Evolutionary conservation across 2,113 vertebrate genomes (phyloP).

Genomic region (Leucopsar rothschildi): DNA sequence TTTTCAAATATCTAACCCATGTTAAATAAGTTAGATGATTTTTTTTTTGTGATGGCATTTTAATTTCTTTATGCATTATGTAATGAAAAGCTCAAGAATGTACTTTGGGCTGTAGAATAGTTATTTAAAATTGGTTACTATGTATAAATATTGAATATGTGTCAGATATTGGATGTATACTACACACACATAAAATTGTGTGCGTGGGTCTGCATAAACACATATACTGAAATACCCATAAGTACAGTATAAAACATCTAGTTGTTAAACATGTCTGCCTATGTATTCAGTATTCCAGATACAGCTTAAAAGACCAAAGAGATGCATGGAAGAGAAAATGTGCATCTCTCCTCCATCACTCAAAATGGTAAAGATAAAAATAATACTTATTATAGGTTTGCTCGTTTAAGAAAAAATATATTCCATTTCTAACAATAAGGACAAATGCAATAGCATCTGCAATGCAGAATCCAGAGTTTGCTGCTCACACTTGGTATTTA

Average conservation of each 20-base stretch:
- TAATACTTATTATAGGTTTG: not conserved
- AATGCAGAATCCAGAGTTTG: conserved; percentile 21
- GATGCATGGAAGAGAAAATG: conserved; percentile 21
- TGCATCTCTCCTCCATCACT: conserved; percentile 20
- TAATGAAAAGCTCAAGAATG: not conserved
- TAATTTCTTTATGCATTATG: not conserved
- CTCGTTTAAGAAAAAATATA: not conserved
- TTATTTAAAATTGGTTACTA: not conserved
- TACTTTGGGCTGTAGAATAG: not conserved
- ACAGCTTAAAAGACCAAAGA: not conserved
- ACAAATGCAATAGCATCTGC: conserved; percentile 29
- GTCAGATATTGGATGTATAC: not conserved
- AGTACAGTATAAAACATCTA: not conserved
- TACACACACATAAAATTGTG: not conserved
- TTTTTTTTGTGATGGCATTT: not conserved
- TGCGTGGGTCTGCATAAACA: not conserved
- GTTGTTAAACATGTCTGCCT: not conserved
- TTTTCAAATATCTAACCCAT: not conserved
- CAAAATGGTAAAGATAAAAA: not conserved
- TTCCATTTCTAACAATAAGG: not conserved
- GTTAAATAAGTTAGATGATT: not conserved
- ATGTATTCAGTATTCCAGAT: not conserved
- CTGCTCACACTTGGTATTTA: conserved; percentile 54
- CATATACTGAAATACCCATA: not conserved
- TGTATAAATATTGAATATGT: not conserved